Percentiles rank a stretch among this genome's conserved stretches.
These are phyloP conservation scores for Adelges cooleyi DNA, from an alignment of 1,140 invertebrate genomes.

Conservation along the genomic window DNA sequence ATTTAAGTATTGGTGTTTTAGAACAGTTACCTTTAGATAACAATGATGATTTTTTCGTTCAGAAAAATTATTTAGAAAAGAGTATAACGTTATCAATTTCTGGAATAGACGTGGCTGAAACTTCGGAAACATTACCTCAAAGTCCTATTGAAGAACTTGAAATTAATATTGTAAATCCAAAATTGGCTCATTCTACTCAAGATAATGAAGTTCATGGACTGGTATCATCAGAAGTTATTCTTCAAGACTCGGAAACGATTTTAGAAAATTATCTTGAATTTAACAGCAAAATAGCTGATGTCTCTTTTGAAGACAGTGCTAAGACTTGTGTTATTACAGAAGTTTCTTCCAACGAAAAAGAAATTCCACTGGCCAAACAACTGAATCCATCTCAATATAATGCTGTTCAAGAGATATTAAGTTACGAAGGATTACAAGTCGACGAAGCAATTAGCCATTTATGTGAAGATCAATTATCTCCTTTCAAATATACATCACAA, in stretches of 20 bases:
- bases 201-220: not conserved
- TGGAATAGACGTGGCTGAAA: not conserved
- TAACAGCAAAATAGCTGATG: not conserved
- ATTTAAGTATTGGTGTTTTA: not conserved
- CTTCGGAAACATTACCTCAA: not conserved
- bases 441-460: not conserved
- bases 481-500: not conserved
- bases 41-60: too few relatives aligned
- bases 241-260: not conserved
- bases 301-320: not conserved
- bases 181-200: not conserved
- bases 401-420: conserved; percentile 6
- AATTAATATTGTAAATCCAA: not conserved
- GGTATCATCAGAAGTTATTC: conserved; percentile 6
- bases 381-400: not conserved
- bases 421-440: not conserved
- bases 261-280: not conserved
- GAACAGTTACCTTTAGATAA: too few relatives aligned
- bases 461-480: not conserved
- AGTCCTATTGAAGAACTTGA: conserved; percentile 1
- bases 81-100: not conserved
- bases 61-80: not conserved
- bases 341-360: conserved; percentile 8
- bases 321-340: not conserved
- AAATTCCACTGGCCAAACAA: not conserved